Conservation (phyloP, 2,888 invertebrate species). For the Drosophila recens region DNA sequence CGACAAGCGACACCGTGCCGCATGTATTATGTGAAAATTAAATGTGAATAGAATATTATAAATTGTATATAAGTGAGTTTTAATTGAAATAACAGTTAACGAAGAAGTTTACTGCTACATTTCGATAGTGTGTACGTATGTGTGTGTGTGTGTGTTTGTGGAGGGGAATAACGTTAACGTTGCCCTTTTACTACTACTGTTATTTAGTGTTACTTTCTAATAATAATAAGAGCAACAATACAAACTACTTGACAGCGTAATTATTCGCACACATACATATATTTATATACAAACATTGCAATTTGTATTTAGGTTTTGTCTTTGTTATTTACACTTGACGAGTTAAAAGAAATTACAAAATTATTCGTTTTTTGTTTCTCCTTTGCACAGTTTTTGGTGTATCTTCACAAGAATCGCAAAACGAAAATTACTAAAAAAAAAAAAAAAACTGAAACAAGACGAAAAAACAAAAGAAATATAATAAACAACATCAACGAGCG, state of each 20-base stretch:
- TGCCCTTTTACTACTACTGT: slow-evolving; percentile 22
- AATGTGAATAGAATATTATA: slow-evolving; percentile 31
- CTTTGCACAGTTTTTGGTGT: slow-evolving; percentile 57
- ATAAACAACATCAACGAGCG: slow-evolving; percentile 40
- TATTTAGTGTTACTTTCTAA: slow-evolving; percentile 41
- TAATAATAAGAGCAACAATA: slow-evolving; percentile 27
- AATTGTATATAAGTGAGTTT: slow-evolving; percentile 15
- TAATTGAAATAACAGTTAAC: not conserved
- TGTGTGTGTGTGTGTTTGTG: slow-evolving; percentile 3
- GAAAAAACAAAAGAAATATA: slow-evolving; percentile 40
- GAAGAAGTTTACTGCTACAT: slow-evolving; percentile 4
- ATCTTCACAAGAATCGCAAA: slow-evolving; percentile 43
- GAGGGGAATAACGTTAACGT: slow-evolving; percentile 13
- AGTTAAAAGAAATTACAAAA: slow-evolving; percentile 11
- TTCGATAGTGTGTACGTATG: slow-evolving; percentile 8
- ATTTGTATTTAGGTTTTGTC: slow-evolving; percentile 12
- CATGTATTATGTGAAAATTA: slow-evolving; percentile 43
- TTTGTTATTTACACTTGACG: slow-evolving; percentile 6
- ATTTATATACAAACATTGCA: not conserved
- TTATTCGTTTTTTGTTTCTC: slow-evolving; percentile 24
- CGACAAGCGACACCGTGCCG: slow-evolving; percentile 35
- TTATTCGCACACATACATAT: not conserved
- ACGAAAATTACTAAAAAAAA: slow-evolving; percentile 45
- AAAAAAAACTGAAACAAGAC: slow-evolving; percentile 32
- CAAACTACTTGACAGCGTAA: slow-evolving; percentile 24